Evolutionary conservation across 2,113 vertebrate species (phyloP).

Genomic region (Cariama cristata): DNA sequence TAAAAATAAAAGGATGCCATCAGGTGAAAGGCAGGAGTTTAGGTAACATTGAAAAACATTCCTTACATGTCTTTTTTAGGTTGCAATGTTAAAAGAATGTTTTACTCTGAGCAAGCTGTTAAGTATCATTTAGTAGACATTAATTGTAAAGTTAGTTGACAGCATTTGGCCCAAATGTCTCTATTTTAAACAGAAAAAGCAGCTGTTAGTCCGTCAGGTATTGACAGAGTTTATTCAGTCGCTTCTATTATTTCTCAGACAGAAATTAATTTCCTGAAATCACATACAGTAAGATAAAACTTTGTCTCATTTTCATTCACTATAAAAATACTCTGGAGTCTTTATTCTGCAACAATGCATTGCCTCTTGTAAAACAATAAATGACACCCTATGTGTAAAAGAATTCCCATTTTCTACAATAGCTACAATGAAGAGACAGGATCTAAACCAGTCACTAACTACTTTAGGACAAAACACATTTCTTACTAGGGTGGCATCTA

Average conservation of each 20-base stretch:
- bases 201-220: constrained; percentile 59
- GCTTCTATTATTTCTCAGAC: constrained; percentile 56
- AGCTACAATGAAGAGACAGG: not conserved
- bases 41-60: constrained; percentile 49
- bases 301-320: constrained; percentile 46
- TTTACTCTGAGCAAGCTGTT: constrained; percentile 40
- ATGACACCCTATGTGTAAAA: not conserved
- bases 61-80: constrained; percentile 5
- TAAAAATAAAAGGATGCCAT: constrained; percentile 68
- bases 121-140: constrained; percentile 69
- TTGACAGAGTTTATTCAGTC: constrained; percentile 35
- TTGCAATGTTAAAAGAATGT: constrained; percentile 18
- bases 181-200: constrained; percentile 55
- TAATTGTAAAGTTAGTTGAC: constrained; percentile 69
- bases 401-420: not conserved
- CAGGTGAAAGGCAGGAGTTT: constrained; percentile 48
- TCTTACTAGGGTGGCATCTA: not conserved
- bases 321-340: not conserved
- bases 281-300: constrained; percentile 37
- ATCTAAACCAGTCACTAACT: not conserved
- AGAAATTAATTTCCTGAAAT: constrained; percentile 76
- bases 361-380: constrained; percentile 52
- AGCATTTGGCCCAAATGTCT: constrained; percentile 55
- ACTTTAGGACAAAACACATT: not conserved
- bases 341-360: constrained; percentile 48